phyloP scores from a whole-genome alignment of 2,888 invertebrate genomes.

The Volucella bombylans region DNA sequence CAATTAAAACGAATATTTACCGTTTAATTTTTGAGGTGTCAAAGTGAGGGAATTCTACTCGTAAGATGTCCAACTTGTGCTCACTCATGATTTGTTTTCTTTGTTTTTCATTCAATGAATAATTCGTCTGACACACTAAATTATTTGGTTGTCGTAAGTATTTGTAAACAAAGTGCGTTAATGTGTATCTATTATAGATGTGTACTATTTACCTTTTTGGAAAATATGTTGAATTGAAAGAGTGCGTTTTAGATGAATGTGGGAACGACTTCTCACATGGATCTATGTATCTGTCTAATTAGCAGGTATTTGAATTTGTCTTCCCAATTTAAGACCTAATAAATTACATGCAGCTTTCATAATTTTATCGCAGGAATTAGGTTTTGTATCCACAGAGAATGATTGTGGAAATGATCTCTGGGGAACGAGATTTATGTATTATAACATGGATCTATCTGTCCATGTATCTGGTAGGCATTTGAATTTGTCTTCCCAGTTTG shows the following conservation, averaged over 20 bases:
- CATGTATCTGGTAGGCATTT: conserved; percentile 29
- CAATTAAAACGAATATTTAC: conserved; percentile 68
- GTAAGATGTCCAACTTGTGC: background rate
- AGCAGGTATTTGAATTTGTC: conserved; percentile 46
- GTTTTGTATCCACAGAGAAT: conserved; percentile 21
- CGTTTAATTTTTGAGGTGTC: conserved; percentile 62
- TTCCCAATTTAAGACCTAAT: conserved; percentile 49
- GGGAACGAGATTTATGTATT: conserved; percentile 6
- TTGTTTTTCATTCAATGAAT: conserved; percentile 38
- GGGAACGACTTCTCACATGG: conserved; percentile 16
- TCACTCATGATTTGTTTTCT: background rate
- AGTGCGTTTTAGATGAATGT: background rate
- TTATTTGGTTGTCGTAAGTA: conserved; percentile 39
- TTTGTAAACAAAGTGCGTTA: conserved; percentile 19
- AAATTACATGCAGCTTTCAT: conserved; percentile 34
- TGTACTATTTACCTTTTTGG: conserved; percentile 24
- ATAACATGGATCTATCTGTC: conserved; percentile 44
- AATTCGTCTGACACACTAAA: conserved; percentile 65
- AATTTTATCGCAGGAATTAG: conserved; percentile 20
- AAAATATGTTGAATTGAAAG: conserved; percentile 29
- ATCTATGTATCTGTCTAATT: conserved; percentile 30
- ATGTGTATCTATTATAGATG: background rate
- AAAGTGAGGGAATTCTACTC: conserved; percentile 32
- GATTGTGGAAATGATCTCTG: background rate
- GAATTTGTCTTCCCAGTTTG: conserved; percentile 56